Base-by-base conservation (phyloP, 2,888 invertebrate genomes). In the Microchrysa polita region DNA sequence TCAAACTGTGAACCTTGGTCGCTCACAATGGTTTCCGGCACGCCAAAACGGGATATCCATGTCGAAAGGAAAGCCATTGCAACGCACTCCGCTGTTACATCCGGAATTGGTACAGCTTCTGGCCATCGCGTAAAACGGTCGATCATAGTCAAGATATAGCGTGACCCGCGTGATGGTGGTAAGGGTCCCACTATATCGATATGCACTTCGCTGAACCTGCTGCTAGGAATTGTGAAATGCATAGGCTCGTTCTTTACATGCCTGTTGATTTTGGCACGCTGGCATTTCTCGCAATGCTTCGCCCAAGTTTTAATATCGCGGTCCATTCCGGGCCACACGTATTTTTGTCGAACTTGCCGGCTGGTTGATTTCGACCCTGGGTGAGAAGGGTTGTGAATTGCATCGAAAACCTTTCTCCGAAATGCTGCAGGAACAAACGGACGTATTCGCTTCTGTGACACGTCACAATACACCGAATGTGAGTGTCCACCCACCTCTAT, bases 101-200 rank as follows among this genome's bases (percentile, higher is more conserved):
- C 77, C 16, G 23, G 23, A 7, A 80, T 67, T 1, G 79, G 79
- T 12, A 77, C 65, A 9, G 77, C 78, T 57, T 77, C 79, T 10
- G 77, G 78, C 79, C 79, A 79, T 2, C 78, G 57, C 0, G 78
- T 74, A 22, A 77, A 78, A 77, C 52, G 40, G 67, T 74, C 67
- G 10, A 76, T 55, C 14, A 79, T 78, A 0, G 83, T 83, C 4
- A 83, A 77, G 34, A 79, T 77, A 73, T 83, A 83, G 9, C 76
- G 67, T 67, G 74, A 79, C 10, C 79, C 81, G 7, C 80, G 55
- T 0, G 79, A 79, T 1, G 72, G 7, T 14, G 83, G 82, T 7
- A 85, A 74, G 0, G 84, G 85, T 1, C 84, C 84, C 0, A 86
- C 80, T 5, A 87, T 76, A 77, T 86, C 84, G 12, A 86, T 78